Evolutionary conservation across 2,888 invertebrate species (phyloP).

Genomic region (Xestoiulus laeticollis): DNA sequence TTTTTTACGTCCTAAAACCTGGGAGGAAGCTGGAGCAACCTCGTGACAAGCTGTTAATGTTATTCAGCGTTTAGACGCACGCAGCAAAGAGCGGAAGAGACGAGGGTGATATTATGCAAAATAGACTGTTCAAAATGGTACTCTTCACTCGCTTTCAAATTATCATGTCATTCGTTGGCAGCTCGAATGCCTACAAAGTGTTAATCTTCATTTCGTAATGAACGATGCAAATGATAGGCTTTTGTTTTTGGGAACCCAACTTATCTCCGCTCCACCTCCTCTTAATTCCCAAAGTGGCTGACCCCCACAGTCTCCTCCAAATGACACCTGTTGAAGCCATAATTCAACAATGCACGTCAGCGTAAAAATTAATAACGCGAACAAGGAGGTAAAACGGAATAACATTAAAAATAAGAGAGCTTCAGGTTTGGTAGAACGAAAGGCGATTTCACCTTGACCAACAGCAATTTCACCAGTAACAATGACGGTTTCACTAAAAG

Average conservation of each 20-base stretch:
- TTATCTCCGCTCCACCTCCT: slow-evolving; percentile 41
- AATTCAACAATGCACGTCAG: not conserved
- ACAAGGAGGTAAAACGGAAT: not conserved
- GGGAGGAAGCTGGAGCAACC: not conserved
- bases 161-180: slow-evolving; percentile 34
- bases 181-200: slow-evolving; percentile 41
- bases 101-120: slow-evolving; percentile 34
- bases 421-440: too few species aligned
- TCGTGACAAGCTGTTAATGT: not conserved
- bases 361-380: not conserved
- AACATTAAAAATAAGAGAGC: too few species aligned
- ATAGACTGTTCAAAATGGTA: slow-evolving; percentile 12
- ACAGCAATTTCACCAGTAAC: too few species aligned
- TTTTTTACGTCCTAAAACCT: not conserved
- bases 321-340: slow-evolving; percentile 25
- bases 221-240: slow-evolving; percentile 43
- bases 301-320: slow-evolving; percentile 4
- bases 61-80: slow-evolving; percentile 20
- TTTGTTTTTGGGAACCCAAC: slow-evolving; percentile 29
- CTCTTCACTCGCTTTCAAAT: slow-evolving; percentile 35
- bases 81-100: slow-evolving; percentile 15
- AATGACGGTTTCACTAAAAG: not conserved
- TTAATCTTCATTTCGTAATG: slow-evolving; percentile 30
- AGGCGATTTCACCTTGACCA: too few species aligned
- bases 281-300: slow-evolving; percentile 27